phyloP scores from a whole-genome alignment of 1,140 invertebrate genomes.

The Zaprionus capensis region DNA sequence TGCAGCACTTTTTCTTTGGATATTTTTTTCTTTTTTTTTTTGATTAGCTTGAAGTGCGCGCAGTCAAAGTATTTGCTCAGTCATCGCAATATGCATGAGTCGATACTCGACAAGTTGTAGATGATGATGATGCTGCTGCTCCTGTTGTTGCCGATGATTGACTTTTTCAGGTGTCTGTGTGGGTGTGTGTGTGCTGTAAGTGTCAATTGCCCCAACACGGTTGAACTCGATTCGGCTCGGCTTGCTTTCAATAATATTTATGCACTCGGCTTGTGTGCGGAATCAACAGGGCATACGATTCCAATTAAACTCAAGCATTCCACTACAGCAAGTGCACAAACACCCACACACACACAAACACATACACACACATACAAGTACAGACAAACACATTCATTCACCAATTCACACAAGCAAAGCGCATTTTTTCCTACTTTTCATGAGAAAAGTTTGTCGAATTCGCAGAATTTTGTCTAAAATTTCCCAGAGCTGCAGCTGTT shows the following conservation, averaged over 20 bases:
- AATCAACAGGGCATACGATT: slow-evolving; percentile 77
- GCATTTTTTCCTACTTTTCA: slow-evolving; percentile 15
- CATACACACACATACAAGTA: neutral
- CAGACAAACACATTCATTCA: neutral
- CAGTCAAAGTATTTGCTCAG: slow-evolving; percentile 44
- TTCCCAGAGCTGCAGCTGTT: neutral
- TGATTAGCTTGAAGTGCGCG: slow-evolving; percentile 45
- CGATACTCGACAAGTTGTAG: slow-evolving; percentile 30
- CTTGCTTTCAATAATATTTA: slow-evolving; percentile 77
- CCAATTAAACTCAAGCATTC: slow-evolving; percentile 81
- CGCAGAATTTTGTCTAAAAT: slow-evolving; percentile 2
- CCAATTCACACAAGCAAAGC: neutral
- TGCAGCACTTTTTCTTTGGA: neutral
- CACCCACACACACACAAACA: slow-evolving; percentile 3
- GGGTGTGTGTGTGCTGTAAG: slow-evolving; percentile 42
- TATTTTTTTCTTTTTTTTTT: slow-evolving; percentile 49
- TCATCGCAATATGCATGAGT: slow-evolving; percentile 43
- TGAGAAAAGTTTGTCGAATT: slow-evolving; percentile 6
- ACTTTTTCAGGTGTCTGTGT: slow-evolving; percentile 37
- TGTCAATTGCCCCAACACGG: slow-evolving; percentile 62
- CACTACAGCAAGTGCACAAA: slow-evolving; percentile 52
- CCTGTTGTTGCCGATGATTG: slow-evolving; percentile 32
- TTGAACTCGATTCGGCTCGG: slow-evolving; percentile 51
- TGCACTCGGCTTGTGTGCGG: slow-evolving; percentile 68
- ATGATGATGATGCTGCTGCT: slow-evolving; percentile 22